Base-by-base conservation (phyloP, 2,797 vertebrate species). In the Sorex maritimensis region DNA sequence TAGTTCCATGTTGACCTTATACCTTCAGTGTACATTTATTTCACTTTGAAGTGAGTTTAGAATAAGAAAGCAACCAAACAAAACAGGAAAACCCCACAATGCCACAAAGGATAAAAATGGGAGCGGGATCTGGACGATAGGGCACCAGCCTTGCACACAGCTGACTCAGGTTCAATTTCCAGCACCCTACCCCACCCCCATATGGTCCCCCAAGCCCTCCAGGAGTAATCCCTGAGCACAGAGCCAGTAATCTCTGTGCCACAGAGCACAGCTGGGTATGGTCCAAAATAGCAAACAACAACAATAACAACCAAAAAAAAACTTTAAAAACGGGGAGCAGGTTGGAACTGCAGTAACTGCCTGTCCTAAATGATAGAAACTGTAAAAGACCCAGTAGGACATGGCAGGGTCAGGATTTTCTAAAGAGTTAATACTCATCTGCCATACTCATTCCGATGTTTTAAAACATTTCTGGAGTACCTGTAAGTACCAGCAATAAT, bases 21-120 rank as follows among this genome's bases (percentile, higher is more conserved):
- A 49, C 61, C 15, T 78, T n/a, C 19, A 13, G 19, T 23, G 68
- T 52, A 81, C 44, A 30, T 68, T n/a, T 44, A 30, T 68, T n/a
- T n/a, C 28, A 30, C 74, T 90, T 69, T 17, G 71, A 91, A 91
- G 81, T 80, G 61, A 90, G 28, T 93, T 91, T 81, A 86, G 80
- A 81, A 90, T 83, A 5, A 71, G 85, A 12, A 41, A 86, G 38
- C 58, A 78, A 34, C 83, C 26, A 81, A 81, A 89, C 41, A 90
- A 77, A 92, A 81, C 34, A 38, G 63, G 30, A 73, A 94, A 88
- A 28, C 46, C 52, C 52, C 17, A 14, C 52, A 55, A 17, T 14
- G 52, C 17, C 52, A 55, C 17, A 17, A 55, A 55, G 52, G 52
- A 55, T 55, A 17, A 55, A 55, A 55, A 55, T 55, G 13, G 52